Evolutionary conservation across 2,888 invertebrate genomes (phyloP).

Genomic region (Carpatolechia fugitivella): DNA sequence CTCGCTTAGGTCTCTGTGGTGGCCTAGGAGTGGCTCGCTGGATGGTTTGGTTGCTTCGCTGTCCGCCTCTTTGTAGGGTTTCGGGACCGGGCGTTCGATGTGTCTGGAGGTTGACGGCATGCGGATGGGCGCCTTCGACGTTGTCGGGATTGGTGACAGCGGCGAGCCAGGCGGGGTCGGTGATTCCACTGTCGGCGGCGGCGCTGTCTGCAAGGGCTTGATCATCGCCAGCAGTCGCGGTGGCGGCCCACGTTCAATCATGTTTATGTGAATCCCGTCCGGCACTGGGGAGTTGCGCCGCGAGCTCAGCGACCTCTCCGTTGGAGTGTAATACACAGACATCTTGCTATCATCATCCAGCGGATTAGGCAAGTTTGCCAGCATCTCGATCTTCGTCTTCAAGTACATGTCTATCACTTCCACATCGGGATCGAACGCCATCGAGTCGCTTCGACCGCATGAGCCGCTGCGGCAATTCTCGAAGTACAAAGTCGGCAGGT

Average conservation of each 20-base stretch:
- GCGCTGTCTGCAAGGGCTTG: conserved; percentile 45
- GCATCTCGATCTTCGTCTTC: conserved; percentile 82
- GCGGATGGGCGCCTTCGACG: conserved; percentile 32
- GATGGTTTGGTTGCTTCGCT: conserved; percentile 48
- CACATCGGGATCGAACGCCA: conserved; percentile 83
- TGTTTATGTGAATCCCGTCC: conserved; percentile 83
- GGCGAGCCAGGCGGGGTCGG: conserved; percentile 31
- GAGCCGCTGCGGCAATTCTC: conserved; percentile 95
- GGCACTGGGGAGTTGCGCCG: conserved; percentile 65
- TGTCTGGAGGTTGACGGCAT: conserved; percentile 1
- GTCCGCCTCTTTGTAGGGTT: conserved; percentile 26
- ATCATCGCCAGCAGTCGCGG: conserved; percentile 57
- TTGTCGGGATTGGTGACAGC: conserved; percentile 37
- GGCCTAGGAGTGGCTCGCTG: conserved; percentile 68
- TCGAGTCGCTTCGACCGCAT: conserved; percentile 87
- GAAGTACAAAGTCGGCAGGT: conserved; percentile 92
- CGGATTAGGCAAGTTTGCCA: conserved; percentile 73
- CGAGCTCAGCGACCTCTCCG: conserved; percentile 81
- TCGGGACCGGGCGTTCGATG: conserved; percentile 1
- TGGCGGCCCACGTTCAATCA: conserved; percentile 74
- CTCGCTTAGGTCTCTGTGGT: conserved; percentile 34
- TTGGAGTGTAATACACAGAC: conserved; percentile 91
- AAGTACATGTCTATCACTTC: conserved; percentile 83
- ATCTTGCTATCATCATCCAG: conserved; percentile 83
- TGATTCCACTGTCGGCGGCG: conserved; percentile 35